Percentiles rank a stretch among this genome's conserved stretches.
phyloP scores from a whole-genome alignment of 2,113 vertebrate species.

The Hippopotamus amphibius region DNA sequence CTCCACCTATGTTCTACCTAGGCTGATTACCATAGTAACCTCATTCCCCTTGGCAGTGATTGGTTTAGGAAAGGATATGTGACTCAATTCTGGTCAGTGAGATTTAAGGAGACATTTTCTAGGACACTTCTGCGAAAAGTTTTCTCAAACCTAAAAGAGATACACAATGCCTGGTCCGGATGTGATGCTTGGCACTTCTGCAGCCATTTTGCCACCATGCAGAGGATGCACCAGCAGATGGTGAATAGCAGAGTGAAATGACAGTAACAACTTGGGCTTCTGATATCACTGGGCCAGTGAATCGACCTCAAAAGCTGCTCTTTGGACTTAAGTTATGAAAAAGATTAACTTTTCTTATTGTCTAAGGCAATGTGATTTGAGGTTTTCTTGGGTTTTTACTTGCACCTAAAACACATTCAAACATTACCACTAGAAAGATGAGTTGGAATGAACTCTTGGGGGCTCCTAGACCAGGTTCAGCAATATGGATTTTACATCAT shows the following conservation, averaged over 20 bases:
- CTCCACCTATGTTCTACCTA: not conserved
- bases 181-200: not conserved
- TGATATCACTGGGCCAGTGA: not conserved
- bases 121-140: not conserved
- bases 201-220: not conserved
- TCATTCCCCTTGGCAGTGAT: not conserved
- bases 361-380: not conserved
- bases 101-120: not conserved
- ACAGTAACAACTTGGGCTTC: not conserved
- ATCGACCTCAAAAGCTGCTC: not conserved
- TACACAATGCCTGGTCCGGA: not conserved
- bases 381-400: not conserved
- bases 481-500: not conserved
- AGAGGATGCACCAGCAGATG: not conserved
- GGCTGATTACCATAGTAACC: not conserved
- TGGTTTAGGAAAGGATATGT: not conserved
- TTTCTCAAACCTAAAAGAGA: not conserved
- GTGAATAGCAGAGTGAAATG: not conserved
- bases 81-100: not conserved
- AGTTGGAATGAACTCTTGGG: not conserved
- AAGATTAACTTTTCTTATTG: not conserved
- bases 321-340: not conserved
- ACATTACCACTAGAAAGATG: not conserved
- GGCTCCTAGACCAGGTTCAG: not conserved
- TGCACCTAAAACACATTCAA: constrained; percentile 7